Conservation (phyloP, 2,888 invertebrate genomes). For the Ormyrus labotus region DNA sequence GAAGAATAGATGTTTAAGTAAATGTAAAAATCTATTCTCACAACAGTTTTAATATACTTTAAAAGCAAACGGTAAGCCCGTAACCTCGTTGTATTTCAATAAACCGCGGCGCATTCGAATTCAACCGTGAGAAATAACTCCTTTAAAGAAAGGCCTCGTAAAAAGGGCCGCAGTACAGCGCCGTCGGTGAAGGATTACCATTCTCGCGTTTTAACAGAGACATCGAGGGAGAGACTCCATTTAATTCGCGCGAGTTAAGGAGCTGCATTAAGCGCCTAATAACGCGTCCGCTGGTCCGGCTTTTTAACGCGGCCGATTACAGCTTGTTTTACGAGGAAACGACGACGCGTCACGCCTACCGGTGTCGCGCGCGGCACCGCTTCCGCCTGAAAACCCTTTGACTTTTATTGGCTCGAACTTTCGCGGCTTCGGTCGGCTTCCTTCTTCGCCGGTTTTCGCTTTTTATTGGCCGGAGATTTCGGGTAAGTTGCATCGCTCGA, state of each 20-base stretch:
- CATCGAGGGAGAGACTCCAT: neutral
- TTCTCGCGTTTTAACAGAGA: neutral
- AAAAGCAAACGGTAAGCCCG: too few species aligned
- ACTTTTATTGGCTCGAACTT: conserved; percentile 33
- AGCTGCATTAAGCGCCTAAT: conserved; percentile 37
- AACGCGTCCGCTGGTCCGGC: conserved; percentile 3
- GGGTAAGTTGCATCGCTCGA: too few species aligned
- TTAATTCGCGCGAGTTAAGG: conserved; percentile 11
- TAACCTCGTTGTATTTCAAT: too few species aligned
- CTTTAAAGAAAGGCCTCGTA: too few species aligned
- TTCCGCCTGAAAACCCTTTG: neutral
- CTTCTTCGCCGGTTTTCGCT: neutral
- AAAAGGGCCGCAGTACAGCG: too few species aligned
- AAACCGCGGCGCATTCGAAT: too few species aligned
- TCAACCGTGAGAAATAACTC: too few species aligned
- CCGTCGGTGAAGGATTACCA: neutral
- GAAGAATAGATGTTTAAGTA: too few species aligned
- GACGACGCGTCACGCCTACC: neutral
- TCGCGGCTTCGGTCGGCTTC: neutral
- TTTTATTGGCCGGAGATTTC: too few species aligned
- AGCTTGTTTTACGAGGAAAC: conserved; percentile 27
- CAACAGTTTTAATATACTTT: too few species aligned
- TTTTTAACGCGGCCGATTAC: conserved; percentile 35
- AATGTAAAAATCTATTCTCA: too few species aligned
- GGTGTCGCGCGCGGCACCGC: neutral